Base-by-base conservation (phyloP, 2,797 vertebrate genomes). In the Periparus ater region DNA sequence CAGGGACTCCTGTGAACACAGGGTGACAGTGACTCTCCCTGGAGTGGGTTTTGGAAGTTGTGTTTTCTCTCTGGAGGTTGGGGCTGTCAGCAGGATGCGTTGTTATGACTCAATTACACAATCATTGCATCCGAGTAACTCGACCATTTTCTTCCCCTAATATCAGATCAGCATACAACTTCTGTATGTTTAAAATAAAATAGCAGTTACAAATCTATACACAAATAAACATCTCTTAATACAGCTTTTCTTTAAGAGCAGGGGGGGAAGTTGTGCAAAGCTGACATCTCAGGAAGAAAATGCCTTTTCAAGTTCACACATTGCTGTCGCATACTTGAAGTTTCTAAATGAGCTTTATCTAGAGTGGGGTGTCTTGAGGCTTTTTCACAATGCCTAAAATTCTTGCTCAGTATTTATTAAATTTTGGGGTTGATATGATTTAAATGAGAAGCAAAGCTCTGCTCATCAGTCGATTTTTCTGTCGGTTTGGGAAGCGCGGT, bases 311-410 rank as follows among this genome's bases (percentile, higher is more conserved):
- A 55, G 47, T 74, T 83, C 10, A 55, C 11, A 32, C 51, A 4
- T 73, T 93, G 51, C 42, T 92, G 88, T 94, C 4, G 9, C 62
- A 45, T 90, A 55, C 77, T 79, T 93, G 55, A 85, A 61, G 47
- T 55, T 92, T 93, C 68, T 84, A 89, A 89, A 88, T 86, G 38
- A 68, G 57, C 62, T 83, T 80, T 91, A 71, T 91, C 87, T 93
- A 4, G 76, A 73, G n/a, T 70, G 83, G 27, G 8, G 7, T n/a
- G 32, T 63, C 71, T 95, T 81, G 17, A 15, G 4, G 0, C 3
- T 57, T 85, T 79, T 89, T 94, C 71, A n/a, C n/a, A 63, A 11
- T 47, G 32, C 62, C 23, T 54, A 17, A 54, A 34, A 89, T 89
- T 89, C 72, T 67, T 74, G 16, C 55, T 68, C 17, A 23, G 7